Evolutionary conservation across 2,888 invertebrate species (phyloP).

Genomic region (Hyalella azteca): DNA sequence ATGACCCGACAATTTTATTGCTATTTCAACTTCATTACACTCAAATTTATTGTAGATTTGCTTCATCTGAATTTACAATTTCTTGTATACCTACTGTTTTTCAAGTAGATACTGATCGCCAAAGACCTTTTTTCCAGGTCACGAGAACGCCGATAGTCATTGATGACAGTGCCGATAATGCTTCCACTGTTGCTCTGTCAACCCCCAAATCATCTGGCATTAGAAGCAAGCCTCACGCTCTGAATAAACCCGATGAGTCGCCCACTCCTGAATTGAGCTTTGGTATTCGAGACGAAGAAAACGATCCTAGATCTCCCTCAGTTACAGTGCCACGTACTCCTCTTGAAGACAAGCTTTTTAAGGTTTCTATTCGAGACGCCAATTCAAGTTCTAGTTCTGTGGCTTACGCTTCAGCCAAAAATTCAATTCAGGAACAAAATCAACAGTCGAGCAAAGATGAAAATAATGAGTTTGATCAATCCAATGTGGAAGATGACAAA

Average conservation of each 20-base stretch:
- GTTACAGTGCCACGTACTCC: constrained; percentile 54
- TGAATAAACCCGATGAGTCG: background rate
- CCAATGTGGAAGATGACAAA: background rate
- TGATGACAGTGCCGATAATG: background rate
- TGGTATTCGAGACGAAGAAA: background rate
- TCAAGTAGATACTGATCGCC: too few species aligned
- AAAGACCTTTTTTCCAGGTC: constrained; percentile 41
- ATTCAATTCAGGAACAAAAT: too few species aligned
- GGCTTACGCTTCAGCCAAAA: background rate
- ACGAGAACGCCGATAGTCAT: constrained; percentile 48
- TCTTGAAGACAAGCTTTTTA: constrained; percentile 43
- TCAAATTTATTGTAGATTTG: too few species aligned
- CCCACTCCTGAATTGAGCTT: background rate
- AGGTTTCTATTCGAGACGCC: background rate
- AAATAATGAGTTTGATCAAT: background rate
- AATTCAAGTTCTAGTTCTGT: background rate
- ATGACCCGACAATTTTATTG: background rate
- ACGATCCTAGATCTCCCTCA: constrained; percentile 54
- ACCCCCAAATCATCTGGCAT: background rate
- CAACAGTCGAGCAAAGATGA: background rate
- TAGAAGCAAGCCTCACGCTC: background rate
- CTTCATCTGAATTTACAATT: too few species aligned
- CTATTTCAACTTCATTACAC: too few species aligned
- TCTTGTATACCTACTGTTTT: too few species aligned
- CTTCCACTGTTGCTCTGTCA: too few species aligned